These are phyloP conservation scores for Bombus terrestris DNA, from an alignment of 1,140 invertebrate species.

Conservation along the genomic window DNA sequence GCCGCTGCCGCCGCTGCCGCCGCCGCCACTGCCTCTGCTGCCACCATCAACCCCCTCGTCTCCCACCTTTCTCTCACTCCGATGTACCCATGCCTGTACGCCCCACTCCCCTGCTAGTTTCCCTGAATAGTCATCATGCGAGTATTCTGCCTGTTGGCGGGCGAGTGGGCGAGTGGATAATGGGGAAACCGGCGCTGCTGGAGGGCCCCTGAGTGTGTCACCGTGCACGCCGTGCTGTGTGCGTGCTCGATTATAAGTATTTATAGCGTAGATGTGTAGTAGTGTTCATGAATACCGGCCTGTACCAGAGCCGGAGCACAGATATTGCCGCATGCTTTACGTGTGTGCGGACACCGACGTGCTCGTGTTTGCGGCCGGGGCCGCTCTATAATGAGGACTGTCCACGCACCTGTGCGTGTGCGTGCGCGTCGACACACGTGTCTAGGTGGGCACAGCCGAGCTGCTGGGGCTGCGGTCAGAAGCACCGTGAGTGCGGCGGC, in stretches of 20 bases:
- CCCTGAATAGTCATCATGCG: slow-evolving; percentile 73
- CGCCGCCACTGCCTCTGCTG: slow-evolving; percentile 45
- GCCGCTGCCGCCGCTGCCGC: slow-evolving; percentile 33
- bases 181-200: slow-evolving; percentile 61
- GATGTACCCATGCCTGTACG: slow-evolving; percentile 22
- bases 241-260: slow-evolving; percentile 52
- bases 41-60: slow-evolving; percentile 43
- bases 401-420: slow-evolving; percentile 53
- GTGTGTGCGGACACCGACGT: slow-evolving; percentile 31
- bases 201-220: slow-evolving; percentile 53
- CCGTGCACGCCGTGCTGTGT: slow-evolving; percentile 24
- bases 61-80: not conserved
- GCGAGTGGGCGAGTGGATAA: slow-evolving; percentile 62
- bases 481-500: slow-evolving; percentile 51
- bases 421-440: slow-evolving; percentile 20
- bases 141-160: slow-evolving; percentile 65
- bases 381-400: slow-evolving; percentile 34
- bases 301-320: not conserved
- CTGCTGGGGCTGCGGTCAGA: slow-evolving; percentile 31
- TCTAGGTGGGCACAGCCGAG: not conserved
- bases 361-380: slow-evolving; percentile 47
- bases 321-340: slow-evolving; percentile 34
- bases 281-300: slow-evolving; percentile 33
- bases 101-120: slow-evolving; percentile 46
- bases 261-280: slow-evolving; percentile 42